Conservation (phyloP, 1,140 invertebrate species). For the Caenorhabditis tropicalis region DNA sequence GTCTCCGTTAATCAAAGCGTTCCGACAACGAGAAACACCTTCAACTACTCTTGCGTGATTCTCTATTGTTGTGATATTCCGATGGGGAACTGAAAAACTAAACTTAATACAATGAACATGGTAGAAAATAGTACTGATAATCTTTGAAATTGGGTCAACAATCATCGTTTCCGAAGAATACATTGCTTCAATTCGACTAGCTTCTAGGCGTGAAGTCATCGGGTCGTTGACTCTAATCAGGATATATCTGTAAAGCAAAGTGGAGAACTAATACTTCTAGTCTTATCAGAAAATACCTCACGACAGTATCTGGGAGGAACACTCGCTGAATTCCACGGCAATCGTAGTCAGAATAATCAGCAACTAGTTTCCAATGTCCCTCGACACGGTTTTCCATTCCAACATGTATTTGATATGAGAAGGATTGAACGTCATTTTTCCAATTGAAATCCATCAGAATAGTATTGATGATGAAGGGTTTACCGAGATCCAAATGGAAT, state of each 20-base stretch:
- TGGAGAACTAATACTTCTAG: background rate
- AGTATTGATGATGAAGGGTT: conserved; percentile 62
- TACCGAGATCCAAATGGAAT: conserved; percentile 58
- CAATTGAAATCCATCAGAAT: conserved; percentile 55
- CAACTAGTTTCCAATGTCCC: conserved; percentile 85
- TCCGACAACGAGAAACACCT: conserved; percentile 87
- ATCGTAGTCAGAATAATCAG: conserved; percentile 88
- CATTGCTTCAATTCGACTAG: conserved; percentile 59
- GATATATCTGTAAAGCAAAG: background rate
- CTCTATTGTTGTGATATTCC: conserved; percentile 89
- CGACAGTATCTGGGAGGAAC: conserved; percentile 87
- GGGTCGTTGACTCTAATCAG: conserved; percentile 24
- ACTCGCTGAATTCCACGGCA: conserved; percentile 96
- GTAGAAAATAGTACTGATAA: conserved; percentile 52
- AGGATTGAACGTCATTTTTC: conserved; percentile 58
- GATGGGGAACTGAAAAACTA: conserved; percentile 78
- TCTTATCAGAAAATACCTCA: conserved; percentile 74
- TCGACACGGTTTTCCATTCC: conserved; percentile 86
- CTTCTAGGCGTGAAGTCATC: conserved; percentile 45
- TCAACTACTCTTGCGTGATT: conserved; percentile 90
- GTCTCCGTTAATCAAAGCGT: conserved; percentile 93
- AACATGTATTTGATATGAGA: conserved; percentile 94
- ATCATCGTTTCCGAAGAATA: conserved; percentile 28
- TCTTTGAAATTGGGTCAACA: conserved; percentile 57
- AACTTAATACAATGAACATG: background rate